phyloP scores from a whole-genome alignment of 2,113 vertebrate genomes.

The Oryzias javanicus region DNA sequence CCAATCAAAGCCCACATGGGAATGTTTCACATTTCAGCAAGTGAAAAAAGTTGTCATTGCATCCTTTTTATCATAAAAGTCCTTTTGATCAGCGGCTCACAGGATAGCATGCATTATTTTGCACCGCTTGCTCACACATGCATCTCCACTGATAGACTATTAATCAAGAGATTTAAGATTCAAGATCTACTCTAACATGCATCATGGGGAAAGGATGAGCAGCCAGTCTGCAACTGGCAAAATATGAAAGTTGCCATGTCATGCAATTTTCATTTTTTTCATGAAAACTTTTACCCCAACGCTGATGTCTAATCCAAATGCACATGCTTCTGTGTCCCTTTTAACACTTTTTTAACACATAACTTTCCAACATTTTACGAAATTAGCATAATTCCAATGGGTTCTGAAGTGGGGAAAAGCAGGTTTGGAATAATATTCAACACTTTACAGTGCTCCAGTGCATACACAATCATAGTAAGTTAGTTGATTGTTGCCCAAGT shows the following conservation, averaged over 20 bases:
- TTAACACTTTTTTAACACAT: no score
- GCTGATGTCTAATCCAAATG: no score
- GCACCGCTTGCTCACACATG: background rate
- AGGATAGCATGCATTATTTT: conserved; percentile 52
- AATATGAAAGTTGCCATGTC: background rate
- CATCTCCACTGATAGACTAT: conserved; percentile 39
- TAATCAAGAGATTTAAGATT: conserved; percentile 44
- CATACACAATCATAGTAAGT: no score
- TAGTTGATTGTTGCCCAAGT: no score
- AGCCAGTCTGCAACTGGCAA: background rate
- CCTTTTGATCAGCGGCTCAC: conserved; percentile 60
- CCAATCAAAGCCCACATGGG: conserved; percentile 50
- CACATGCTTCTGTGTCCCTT: no score
- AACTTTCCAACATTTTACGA: no score
- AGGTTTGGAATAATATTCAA: no score
- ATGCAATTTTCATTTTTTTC: no score
- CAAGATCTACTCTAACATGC: conserved; percentile 25
- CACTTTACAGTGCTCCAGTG: no score
- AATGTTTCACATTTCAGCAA: conserved; percentile 30
- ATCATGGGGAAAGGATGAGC: conserved; percentile 6
- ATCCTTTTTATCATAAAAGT: conserved; percentile 15
- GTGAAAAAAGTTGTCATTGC: conserved; percentile 42
- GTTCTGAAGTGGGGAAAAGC: no score
- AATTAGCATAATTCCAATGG: no score
- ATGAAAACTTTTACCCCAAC: no score